phyloP scores from a whole-genome alignment of 2,888 invertebrate species.

The Hypolimnas misippus region DNA sequence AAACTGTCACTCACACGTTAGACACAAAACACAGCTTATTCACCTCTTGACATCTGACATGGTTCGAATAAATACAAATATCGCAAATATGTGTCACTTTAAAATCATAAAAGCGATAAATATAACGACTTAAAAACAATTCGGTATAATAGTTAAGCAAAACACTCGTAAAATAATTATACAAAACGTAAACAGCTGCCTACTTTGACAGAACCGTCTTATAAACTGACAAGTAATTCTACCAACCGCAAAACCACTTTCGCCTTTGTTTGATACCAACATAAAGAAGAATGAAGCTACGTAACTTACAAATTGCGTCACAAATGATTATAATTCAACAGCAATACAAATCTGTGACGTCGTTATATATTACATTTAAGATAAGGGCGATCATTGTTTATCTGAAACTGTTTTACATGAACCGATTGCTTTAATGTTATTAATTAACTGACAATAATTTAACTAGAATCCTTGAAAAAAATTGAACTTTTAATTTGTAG shows the following conservation, averaged over 20 bases:
- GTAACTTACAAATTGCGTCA: constrained; percentile 34
- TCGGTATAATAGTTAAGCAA: constrained; percentile 75
- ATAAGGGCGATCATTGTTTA: background rate
- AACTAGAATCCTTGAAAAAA: background rate
- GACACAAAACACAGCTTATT: constrained; percentile 76
- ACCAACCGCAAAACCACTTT: constrained; percentile 73
- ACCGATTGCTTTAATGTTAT: too few relatives aligned
- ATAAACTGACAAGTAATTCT: constrained; percentile 74
- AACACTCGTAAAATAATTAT: constrained; percentile 81
- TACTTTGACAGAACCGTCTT: constrained; percentile 79
- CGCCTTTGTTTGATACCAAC: constrained; percentile 60
- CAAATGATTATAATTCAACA: constrained; percentile 13
- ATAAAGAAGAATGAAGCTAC: constrained; percentile 42
- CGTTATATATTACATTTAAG: background rate
- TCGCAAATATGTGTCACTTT: constrained; percentile 68
- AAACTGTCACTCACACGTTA: constrained; percentile 79
- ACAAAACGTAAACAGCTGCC: constrained; percentile 83
- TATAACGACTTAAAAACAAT: constrained; percentile 76
- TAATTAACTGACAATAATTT: too few relatives aligned
- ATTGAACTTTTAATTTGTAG: background rate
- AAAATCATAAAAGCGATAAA: constrained; percentile 60
- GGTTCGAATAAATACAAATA: constrained; percentile 60
- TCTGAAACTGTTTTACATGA: too few relatives aligned
- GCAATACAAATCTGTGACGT: background rate
- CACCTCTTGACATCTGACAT: constrained; percentile 84